Conservation (phyloP, 1,140 invertebrate species). For the Odontomachus brunneus region DNA sequence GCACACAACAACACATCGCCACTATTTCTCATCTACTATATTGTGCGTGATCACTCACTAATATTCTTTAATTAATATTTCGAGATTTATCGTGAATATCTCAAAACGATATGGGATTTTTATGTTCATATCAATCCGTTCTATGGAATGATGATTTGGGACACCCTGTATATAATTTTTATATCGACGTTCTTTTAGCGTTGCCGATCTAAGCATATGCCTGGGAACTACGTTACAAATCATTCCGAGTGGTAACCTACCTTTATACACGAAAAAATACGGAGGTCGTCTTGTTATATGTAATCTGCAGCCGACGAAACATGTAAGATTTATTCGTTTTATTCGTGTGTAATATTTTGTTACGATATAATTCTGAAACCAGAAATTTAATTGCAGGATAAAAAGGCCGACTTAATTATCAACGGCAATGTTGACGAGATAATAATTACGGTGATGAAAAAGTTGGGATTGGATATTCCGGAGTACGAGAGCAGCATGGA, state of each 20-base stretch:
- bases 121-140: too few species aligned
- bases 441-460: conserved; percentile 91
- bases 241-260: conserved; percentile 97
- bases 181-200: conserved; percentile 83
- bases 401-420: conserved; percentile 95
- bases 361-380: conserved; percentile 15
- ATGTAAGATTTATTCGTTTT: conserved; percentile 87
- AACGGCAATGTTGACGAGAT: conserved; percentile 96
- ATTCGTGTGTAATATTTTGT: not conserved
- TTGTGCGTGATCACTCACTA: too few species aligned
- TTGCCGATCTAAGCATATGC: conserved; percentile 96
- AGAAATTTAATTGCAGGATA: conserved; percentile 89
- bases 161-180: conserved; percentile 26
- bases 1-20: too few species aligned
- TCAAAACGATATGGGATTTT: too few species aligned
- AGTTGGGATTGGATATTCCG: conserved; percentile 90
- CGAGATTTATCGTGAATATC: too few species aligned
- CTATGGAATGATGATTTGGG: too few species aligned
- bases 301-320: conserved; percentile 98
- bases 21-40: too few species aligned
- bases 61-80: too few species aligned
- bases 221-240: conserved; percentile 99
- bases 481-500: conserved; percentile 89
- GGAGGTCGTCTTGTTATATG: conserved; percentile 96
- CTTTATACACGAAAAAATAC: conserved; percentile 94